These are phyloP conservation scores for Phylloscopus trochilus DNA, from an alignment of 2,113 vertebrate species.

Conservation along the genomic window DNA sequence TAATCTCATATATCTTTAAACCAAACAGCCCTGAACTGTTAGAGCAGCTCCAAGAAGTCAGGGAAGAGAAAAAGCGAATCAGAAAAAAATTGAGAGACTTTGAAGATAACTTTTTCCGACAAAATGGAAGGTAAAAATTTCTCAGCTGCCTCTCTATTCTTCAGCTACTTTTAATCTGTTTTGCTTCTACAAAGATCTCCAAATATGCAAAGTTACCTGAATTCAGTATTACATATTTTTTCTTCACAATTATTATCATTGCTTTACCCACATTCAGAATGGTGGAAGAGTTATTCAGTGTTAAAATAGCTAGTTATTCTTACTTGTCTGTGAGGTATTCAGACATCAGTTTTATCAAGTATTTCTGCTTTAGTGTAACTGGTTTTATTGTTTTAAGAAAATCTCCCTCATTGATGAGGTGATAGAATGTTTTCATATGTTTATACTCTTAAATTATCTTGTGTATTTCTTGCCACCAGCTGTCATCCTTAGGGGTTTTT, in stretches of 20 bases:
- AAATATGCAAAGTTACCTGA: not conserved
- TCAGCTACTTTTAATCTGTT: not conserved
- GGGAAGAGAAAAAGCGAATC: constrained; percentile 94
- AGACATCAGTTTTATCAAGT: not conserved
- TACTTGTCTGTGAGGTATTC: not conserved
- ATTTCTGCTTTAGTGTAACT: not conserved
- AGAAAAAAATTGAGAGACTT: constrained; percentile 94
- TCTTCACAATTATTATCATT: not conserved
- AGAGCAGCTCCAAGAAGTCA: constrained; percentile 92
- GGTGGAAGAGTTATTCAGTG: not conserved
- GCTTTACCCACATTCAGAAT: not conserved
- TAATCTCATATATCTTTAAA: not conserved
- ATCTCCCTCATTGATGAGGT: not conserved
- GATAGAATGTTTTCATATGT: not conserved
- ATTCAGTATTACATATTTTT: not conserved
- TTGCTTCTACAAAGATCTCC: not conserved
- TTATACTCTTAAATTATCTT: not conserved
- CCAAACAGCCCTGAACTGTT: constrained; percentile 86
- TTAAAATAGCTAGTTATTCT: not conserved
- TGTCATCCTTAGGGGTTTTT: not conserved
- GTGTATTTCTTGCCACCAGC: not conserved
- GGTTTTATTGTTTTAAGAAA: not conserved
- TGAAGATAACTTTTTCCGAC: constrained; percentile 94
- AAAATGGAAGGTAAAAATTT: constrained; percentile 88
- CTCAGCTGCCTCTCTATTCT: not conserved